Percentiles rank a stretch among this genome's conserved stretches.
Conservation (phyloP, 2,113 vertebrate species). For the Paradoxurus hermaphroditus region DNA sequence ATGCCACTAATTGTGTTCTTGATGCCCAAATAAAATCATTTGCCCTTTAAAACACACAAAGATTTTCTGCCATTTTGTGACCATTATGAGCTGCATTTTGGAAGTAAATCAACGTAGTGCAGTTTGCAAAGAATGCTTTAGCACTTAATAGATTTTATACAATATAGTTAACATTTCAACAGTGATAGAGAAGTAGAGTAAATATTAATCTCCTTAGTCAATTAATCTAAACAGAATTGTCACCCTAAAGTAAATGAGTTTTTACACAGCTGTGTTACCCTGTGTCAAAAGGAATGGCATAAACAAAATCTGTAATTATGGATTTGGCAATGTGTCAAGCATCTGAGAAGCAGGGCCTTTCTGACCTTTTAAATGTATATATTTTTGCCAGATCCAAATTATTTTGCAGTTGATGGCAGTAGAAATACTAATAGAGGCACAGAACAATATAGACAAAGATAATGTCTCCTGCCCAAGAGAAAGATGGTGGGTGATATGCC, state of each 20-base stretch:
- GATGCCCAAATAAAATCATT: slow-evolving; percentile 45
- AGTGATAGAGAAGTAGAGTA: slow-evolving; percentile 68
- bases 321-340: not conserved
- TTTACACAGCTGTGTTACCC: slow-evolving; percentile 60
- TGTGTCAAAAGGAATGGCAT: slow-evolving; percentile 66
- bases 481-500: not conserved
- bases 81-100: not conserved
- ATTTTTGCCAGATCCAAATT: not conserved
- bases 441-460: not conserved
- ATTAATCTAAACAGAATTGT: slow-evolving; percentile 77
- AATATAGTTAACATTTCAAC: slow-evolving; percentile 70
- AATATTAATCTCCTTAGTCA: slow-evolving; percentile 78
- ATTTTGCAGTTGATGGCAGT: not conserved
- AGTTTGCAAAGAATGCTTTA: slow-evolving; percentile 61
- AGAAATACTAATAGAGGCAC: not conserved
- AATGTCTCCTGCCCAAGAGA: not conserved
- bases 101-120: slow-evolving; percentile 35
- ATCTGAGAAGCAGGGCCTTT: not conserved
- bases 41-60: slow-evolving; percentile 48
- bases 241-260: slow-evolving; percentile 67
- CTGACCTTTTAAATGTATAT: not conserved
- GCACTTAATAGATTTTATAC: slow-evolving; percentile 67
- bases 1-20: slow-evolving; percentile 15
- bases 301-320: slow-evolving; percentile 46
- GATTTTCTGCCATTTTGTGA: slow-evolving; percentile 3